Evolutionary conservation across 2,888 invertebrate species (phyloP).

Genomic region (Chloroclystis v-ata): DNA sequence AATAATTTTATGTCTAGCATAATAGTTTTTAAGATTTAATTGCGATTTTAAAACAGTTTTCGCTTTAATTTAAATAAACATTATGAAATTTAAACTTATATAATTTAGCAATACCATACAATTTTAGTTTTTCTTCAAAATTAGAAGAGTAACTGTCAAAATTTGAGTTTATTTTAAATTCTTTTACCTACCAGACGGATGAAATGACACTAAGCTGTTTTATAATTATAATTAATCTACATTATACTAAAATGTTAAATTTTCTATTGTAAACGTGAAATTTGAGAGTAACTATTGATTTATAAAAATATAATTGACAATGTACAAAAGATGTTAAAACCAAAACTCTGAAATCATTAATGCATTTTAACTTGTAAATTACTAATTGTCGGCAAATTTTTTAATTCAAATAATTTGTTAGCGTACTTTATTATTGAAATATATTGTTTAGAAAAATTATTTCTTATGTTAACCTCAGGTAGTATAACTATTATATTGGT

Average conservation of each 20-base stretch:
- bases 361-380: too few relatives aligned
- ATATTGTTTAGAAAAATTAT: too few relatives aligned
- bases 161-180: conserved; percentile 17
- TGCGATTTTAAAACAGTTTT: conserved; percentile 12
- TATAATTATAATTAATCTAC: background rate
- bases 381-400: too few relatives aligned
- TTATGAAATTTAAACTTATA: conserved; percentile 3
- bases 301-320: conserved; percentile 13
- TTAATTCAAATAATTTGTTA: too few relatives aligned
- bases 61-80: conserved; percentile 4
- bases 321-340: too few relatives aligned
- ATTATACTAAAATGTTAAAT: background rate
- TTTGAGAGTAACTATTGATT: background rate
- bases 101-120: conserved; percentile 5
- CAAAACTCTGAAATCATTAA: too few relatives aligned
- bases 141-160: conserved; percentile 6
- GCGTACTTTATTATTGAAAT: too few relatives aligned
- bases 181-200: conserved; percentile 48
- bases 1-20: conserved; percentile 68
- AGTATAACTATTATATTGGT: too few relatives aligned
- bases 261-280: conserved; percentile 3
- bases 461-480: too few relatives aligned
- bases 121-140: conserved; percentile 6
- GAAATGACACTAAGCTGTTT: conserved; percentile 43
- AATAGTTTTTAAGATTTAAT: conserved; percentile 44